Evolutionary conservation across 2,888 invertebrate species (phyloP), one percentile per base, ranked within the genome.

Genomic region (Mythimna lalbum): DNA sequence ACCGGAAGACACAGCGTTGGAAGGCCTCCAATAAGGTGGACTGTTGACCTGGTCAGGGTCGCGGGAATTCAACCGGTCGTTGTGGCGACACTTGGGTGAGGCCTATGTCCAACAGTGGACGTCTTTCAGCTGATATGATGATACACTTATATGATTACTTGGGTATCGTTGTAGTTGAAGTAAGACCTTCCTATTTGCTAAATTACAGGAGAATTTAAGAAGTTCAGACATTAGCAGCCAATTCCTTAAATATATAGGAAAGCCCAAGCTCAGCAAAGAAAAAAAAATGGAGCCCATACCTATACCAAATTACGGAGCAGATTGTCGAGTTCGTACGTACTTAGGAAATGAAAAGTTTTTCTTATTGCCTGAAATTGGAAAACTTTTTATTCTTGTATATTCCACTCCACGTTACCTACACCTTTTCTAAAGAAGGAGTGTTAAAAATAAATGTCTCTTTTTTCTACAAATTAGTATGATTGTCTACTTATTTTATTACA

Each of bases 401-500:
- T 47, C n/a, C n/a, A 68, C 4, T 9, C 33, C 2, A 33, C 19
- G 21, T 47, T 12, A 53, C 14, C 12, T 33, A 33, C 27, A 47
- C 7, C 12, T 53, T 39, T 12, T 14, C 17, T 43, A 2, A 43
- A 17, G 39, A 43, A 43, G 1, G 43, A 43, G 43, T 43, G 17
- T 43, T 43, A n/a, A 49, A 47, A 59, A 53, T 23, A 50, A 36
- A 47, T 39, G 27, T 47, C 0, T 7, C 39, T 27, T 56, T 1
- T 21, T 39, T 19, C 33, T 39, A 69, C 12, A 60, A 76, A 76
- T 77, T 43, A 49, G 33, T 39, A 50, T 21, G 23, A 59, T 71
- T 69, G 62, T 72, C 50, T 59, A 56, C 78, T 63, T 73, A 43
- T 57, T 64, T 49, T n/a, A n/a, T n/a, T n/a, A n/a, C n/a, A n/a